Percentiles rank a stretch among this genome's conserved stretches.
These are phyloP conservation scores for Trissolcus brochymenae DNA, from an alignment of 2,888 invertebrate species.

Conservation along the genomic window DNA sequence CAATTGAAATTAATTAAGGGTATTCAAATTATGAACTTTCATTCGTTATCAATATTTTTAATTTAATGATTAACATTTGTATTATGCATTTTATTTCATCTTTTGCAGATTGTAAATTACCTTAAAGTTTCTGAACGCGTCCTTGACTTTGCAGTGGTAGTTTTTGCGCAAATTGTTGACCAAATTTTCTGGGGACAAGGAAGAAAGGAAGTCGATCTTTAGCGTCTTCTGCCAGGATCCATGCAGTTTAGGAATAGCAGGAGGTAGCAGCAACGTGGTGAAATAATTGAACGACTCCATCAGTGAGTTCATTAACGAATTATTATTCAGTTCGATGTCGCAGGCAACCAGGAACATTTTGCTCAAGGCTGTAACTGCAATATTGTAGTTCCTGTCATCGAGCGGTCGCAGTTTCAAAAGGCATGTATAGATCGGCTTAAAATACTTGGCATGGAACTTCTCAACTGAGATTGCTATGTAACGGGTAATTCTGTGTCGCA, in stretches of 20 bases:
- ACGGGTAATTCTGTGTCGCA: background rate
- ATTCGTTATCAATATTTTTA: no score
- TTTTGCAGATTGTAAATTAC: background rate
- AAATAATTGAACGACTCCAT: background rate
- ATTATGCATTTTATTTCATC: no score
- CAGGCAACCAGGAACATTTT: background rate
- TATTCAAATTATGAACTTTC: no score
- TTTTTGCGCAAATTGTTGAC: background rate
- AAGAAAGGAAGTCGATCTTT: background rate
- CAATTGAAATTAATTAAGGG: background rate
- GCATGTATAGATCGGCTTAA: background rate
- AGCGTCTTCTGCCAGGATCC: constrained; percentile 11
- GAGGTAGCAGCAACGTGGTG: background rate
- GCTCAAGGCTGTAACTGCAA: background rate
- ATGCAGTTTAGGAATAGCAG: background rate
- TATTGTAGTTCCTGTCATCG: background rate
- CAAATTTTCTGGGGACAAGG: background rate
- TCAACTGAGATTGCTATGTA: background rate
- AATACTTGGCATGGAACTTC: background rate
- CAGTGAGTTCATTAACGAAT: background rate
- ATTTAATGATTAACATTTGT: no score
- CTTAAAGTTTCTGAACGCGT: constrained; percentile 7
- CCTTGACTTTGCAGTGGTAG: background rate
- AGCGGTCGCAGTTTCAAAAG: background rate
- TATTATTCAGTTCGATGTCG: background rate